Evolutionary conservation across 2,888 invertebrate genomes (phyloP), one percentile per base, ranked within the genome.

Genomic region (Clistopyga incitator): DNA sequence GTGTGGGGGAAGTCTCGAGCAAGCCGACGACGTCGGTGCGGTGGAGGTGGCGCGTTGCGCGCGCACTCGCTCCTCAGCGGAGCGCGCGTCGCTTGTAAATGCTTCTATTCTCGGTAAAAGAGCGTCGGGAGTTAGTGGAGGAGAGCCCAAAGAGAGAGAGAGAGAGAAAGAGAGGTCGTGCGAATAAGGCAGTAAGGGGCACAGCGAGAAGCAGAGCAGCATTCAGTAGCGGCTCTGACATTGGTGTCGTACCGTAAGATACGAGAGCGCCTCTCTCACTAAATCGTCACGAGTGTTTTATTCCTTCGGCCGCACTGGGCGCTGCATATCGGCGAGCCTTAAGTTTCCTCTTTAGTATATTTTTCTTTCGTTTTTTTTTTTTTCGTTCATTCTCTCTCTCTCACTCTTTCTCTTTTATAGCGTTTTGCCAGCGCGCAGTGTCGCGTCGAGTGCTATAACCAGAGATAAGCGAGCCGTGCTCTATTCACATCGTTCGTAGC

Each of bases 71-170:
- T 75, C 47, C 64, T 72, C 42, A 67, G 76, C 29, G 18, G 38
- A 42, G 80, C 86, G 86, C 88, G 88, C 87, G 86, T 87, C 86
- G 80, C 87, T 88, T 87, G 88, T 88, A 87, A 88, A 87, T 87
- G 86, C 88, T 82, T 87, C 87, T 88, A 87, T 89, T 89, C 90
- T 89, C 86, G 87, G 89, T 87, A 86, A 81, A 85, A 71, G 77
- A 72, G 64, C 76, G 81, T 52, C n/a, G 78, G 77, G 64, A 74
- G 77, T 78, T 74, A 59, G 71, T 67, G 42, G 71, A 65, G 42
- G 71, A 84, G 79, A 82, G 79, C n/a, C 18, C 54, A 34, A 20
- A n/a, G 64, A 54, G 54, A 23, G 61, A 61, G 47, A 42, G 15
- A 47, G 47, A 47, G 15, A 18, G 38, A 50, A 72, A 56, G 29